Evolutionary conservation across 2,888 invertebrate genomes (phyloP), one percentile per base, ranked within the genome.

Genomic region (Trachelus stipa): DNA sequence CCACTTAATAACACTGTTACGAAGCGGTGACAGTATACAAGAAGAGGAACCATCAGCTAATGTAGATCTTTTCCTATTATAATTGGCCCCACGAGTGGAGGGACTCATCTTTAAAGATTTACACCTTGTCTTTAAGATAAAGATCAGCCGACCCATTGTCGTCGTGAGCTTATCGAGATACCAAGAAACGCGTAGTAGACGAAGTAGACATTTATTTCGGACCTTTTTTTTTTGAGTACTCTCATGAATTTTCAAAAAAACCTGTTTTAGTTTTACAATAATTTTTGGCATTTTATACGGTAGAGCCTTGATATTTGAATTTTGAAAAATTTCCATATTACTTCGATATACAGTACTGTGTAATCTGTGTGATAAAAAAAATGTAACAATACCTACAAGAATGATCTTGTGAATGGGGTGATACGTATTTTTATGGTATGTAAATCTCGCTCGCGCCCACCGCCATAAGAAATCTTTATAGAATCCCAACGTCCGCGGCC

Each of bases 61-160:
- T 85, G 83, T 84, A 79, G 81, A 85, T 76, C 68, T 31, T 34
- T 40, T 69, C 73, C n/a, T 37, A 31, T 75, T 68, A 23, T 35
- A 73, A 34, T 34, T 73, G 37, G 12, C 31, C 35, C 69, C n/a
- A 31, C 76, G 35, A 11, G 4, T 6, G 30, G 56, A 31, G 40
- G 31, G 34, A 35, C 31, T 77, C 37, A n/a, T 69, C 31, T 69
- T 68, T 80, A 76, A 80, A 80, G 77, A 85, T 85, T 83, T 81
- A 83, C 83, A 78, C 81, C 82, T 78, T 75, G 76, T 81, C 84
- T 82, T 79, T 82, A 75, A 82, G 85, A 86, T 85, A 83, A 56
- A 69, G 31, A 85, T 31, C 33, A 30, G 12, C 69, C 69, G 69
- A 12, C 30, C 12, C 33, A 69, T 69, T 69, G 69, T 69, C 69